Conservation (phyloP, 2,797 vertebrate genomes). For the Tauraco hartlaubi region DNA sequence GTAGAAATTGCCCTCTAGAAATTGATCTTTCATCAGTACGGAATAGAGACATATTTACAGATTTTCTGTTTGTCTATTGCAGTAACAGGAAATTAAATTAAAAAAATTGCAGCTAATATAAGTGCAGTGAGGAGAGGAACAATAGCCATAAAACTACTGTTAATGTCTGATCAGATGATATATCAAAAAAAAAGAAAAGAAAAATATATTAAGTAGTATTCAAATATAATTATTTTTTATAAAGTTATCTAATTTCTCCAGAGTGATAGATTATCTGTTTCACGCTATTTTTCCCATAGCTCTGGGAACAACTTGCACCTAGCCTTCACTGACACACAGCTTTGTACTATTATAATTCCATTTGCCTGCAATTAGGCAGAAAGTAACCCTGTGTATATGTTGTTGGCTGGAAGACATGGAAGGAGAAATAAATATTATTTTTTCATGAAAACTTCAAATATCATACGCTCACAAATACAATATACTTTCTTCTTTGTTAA, state of each 20-base stretch:
- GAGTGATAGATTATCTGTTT: neutral
- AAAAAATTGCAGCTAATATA: constrained; percentile 19
- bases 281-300: neutral
- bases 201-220: neutral
- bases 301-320: neutral
- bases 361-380: neutral
- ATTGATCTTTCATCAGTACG: constrained; percentile 18
- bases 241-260: neutral
- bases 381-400: neutral
- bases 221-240: neutral
- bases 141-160: neutral
- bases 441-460: neutral
- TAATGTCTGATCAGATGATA: constrained; percentile 6
- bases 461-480: neutral
- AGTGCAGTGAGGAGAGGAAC: neutral
- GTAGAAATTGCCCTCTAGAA: neutral
- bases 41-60: constrained; percentile 10
- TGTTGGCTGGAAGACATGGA: neutral
- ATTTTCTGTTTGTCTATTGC: constrained; percentile 11
- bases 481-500: neutral
- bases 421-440: neutral
- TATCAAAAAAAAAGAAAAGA: neutral
- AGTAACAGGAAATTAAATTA: constrained; percentile 56
- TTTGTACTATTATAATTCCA: neutral
- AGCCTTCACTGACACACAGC: neutral